phyloP scores from a whole-genome alignment of 2,113 vertebrate species.

The Notiomystis cincta region DNA sequence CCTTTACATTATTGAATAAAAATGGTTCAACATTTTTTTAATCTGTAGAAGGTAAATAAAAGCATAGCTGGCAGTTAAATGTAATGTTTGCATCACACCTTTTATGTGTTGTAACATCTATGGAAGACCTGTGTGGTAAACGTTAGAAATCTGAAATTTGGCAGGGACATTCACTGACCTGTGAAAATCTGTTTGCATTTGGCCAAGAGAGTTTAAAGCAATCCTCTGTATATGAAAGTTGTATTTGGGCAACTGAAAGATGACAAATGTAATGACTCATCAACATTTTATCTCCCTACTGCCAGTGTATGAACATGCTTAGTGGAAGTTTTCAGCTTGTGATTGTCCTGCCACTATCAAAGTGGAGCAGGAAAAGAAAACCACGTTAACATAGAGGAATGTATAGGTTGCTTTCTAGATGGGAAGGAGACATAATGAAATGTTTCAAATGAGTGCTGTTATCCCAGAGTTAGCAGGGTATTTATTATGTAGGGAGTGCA shows the following conservation, averaged over 20 bases:
- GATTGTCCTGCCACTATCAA: neutral
- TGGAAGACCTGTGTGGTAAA: neutral
- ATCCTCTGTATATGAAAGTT: neutral
- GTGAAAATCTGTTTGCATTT: neutral
- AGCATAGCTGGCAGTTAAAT: neutral
- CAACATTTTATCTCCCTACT: neutral
- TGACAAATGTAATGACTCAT: neutral
- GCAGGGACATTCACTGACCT: neutral
- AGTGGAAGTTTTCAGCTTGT: neutral
- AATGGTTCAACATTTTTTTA: neutral
- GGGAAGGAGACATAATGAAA: neutral
- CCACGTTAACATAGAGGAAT: neutral
- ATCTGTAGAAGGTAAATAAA: neutral
- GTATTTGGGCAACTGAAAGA: neutral
- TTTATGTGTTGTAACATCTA: neutral
- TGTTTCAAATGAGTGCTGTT: neutral
- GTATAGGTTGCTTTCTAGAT: neutral
- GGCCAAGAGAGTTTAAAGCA: neutral
- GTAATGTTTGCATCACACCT: neutral
- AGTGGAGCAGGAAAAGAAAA: neutral
- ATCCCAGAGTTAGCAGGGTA: neutral
- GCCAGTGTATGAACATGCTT: neutral
- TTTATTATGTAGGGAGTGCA: neutral
- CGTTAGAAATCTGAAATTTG: neutral
- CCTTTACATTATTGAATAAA: neutral